These are phyloP conservation scores for Diabrotica undecimpunctata DNA, from an alignment of 1,140 invertebrate species.

Conservation along the genomic window DNA sequence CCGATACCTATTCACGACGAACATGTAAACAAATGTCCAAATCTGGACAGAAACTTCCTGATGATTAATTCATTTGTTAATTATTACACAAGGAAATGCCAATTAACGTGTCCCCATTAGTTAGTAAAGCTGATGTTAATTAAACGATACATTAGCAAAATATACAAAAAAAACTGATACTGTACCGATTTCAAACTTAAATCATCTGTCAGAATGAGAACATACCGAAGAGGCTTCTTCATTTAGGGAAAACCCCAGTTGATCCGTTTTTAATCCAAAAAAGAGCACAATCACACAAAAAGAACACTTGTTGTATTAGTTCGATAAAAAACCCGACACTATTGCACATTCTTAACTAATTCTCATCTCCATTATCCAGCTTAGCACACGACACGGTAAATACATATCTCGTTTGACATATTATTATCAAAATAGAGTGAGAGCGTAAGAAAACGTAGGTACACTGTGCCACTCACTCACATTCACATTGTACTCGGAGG, in stretches of 20 bases:
- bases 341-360: slow-evolving; percentile 7
- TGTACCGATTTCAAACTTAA: slow-evolving; percentile 16
- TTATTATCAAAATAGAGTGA: slow-evolving; percentile 20
- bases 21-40: no score
- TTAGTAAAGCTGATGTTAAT: neutral
- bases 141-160: neutral
- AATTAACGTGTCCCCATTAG: neutral
- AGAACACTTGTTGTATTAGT: slow-evolving; percentile 15
- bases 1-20: no score
- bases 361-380: slow-evolving; percentile 11
- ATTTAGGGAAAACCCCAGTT: slow-evolving; percentile 13
- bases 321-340: slow-evolving; percentile 10
- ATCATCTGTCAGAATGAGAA: slow-evolving; percentile 14
- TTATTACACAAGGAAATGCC: no score
- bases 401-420: slow-evolving; percentile 18
- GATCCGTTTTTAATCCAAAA: slow-evolving; percentile 15
- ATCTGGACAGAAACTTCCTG: no score
- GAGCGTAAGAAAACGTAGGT: slow-evolving; percentile 10
- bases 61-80: no score
- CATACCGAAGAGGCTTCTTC: slow-evolving; percentile 18
- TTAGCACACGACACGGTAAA: slow-evolving; percentile 17
- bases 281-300: slow-evolving; percentile 9
- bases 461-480: slow-evolving; percentile 11
- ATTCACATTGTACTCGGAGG: neutral
- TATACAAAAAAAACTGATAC: slow-evolving; percentile 12